Percentiles rank a stretch among this genome's conserved stretches.
Evolutionary conservation across 1,140 invertebrate genomes (phyloP).

Genomic region (Hypsibius dujardini): DNA sequence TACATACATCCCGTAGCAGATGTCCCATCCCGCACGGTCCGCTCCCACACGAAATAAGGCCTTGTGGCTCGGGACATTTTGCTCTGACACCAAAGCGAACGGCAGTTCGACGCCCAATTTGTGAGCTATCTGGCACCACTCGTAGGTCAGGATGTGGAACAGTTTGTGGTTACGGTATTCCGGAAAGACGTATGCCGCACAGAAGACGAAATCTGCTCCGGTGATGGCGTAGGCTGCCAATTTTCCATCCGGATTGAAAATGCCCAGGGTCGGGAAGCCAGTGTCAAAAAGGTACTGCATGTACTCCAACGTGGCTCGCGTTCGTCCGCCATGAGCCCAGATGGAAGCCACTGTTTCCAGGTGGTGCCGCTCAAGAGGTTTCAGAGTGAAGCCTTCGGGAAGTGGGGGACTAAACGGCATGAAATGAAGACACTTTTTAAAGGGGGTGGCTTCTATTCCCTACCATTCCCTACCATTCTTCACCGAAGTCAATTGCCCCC

Average conservation of each 20-base stretch:
- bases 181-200: neutral
- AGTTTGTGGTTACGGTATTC: constrained; percentile 1
- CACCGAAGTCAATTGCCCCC: too few relatives aligned
- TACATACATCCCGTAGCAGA: neutral
- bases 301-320: neutral
- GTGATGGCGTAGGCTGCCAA: neutral
- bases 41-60: neutral
- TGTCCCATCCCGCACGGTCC: neutral
- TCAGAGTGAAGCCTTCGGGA: neutral
- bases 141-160: neutral
- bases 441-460: too few relatives aligned
- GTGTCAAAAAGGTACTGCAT: neutral
- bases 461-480: too few relatives aligned
- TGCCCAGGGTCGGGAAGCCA: neutral
- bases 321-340: neutral
- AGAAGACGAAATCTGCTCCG: neutral
- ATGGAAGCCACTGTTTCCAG: neutral
- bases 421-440: neutral
- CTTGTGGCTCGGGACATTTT: neutral
- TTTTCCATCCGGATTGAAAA: neutral
- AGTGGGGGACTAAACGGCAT: neutral
- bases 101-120: neutral
- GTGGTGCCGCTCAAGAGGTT: neutral
- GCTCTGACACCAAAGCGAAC: neutral
- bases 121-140: neutral